These are phyloP conservation scores for Bubo blakistoni DNA, from an alignment of 2,113 vertebrate genomes.

Conservation along the genomic window DNA sequence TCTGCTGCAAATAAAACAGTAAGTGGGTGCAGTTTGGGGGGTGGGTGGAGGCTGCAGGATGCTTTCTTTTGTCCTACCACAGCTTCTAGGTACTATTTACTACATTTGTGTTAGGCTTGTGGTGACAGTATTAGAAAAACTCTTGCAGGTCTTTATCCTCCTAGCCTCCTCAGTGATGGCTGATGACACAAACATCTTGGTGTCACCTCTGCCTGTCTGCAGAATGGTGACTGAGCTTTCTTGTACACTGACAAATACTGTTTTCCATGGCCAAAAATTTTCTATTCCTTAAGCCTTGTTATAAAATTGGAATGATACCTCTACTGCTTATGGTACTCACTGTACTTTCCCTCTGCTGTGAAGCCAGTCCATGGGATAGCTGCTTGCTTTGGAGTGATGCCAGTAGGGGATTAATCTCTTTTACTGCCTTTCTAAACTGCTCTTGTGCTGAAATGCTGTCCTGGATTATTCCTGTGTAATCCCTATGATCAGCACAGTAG, in stretches of 20 bases:
- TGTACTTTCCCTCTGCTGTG: neutral
- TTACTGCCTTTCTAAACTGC: neutral
- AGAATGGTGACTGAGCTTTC: neutral
- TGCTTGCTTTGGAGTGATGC: neutral
- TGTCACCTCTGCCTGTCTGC: neutral
- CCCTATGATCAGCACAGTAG: neutral
- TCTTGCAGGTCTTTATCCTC: neutral
- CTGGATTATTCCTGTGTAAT: constrained; percentile 38
- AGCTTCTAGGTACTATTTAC: neutral
- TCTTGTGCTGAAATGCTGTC: neutral
- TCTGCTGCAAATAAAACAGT: neutral
- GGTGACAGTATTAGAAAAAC: neutral
- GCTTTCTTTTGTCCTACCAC: neutral
- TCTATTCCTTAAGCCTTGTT: neutral
- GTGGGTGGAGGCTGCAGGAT: neutral
- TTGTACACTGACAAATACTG: neutral
- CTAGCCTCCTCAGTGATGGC: neutral
- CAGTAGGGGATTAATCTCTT: neutral
- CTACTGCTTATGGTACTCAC: neutral
- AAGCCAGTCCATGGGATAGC: neutral
- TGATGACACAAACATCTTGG: neutral
- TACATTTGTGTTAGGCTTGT: neutral
- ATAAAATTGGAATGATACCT: neutral
- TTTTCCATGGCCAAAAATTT: neutral
- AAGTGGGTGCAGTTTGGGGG: neutral